Evolutionary conservation across 2,797 vertebrate genomes (phyloP).

Genomic region (Neosalanx taihuensis): DNA sequence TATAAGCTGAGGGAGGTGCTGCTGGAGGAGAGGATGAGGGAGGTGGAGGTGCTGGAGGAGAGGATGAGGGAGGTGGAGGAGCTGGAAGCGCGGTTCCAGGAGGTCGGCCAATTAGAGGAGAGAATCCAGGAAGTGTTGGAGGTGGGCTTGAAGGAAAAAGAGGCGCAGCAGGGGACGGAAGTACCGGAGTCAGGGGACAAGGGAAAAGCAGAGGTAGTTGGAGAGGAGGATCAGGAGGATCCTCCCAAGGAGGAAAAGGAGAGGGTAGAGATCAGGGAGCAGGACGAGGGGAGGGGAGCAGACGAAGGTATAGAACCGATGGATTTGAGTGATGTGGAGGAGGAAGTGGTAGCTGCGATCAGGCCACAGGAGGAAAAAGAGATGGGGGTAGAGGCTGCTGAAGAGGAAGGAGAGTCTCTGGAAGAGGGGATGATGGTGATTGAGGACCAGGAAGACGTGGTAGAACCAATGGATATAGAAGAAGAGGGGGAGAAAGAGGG

Average conservation of each 20-base stretch:
- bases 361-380: neutral
- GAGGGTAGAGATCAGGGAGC: neutral
- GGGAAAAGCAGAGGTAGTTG: too few relatives aligned
- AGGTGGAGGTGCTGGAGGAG: conserved; percentile 28
- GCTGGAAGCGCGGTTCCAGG: conserved; percentile 21
- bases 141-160: conserved; percentile 50
- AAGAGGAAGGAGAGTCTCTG: neutral
- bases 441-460: neutral
- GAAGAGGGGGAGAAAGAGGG: conserved; percentile 8
- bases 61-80: conserved; percentile 54
- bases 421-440: neutral
- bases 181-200: neutral
- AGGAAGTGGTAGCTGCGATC: neutral
- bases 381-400: too few relatives aligned
- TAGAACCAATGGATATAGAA: neutral
- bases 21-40: neutral
- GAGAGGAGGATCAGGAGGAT: too few relatives aligned
- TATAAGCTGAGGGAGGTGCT: conserved; percentile 58
- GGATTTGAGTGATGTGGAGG: neutral
- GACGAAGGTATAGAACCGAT: neutral
- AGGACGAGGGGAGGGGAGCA: neutral
- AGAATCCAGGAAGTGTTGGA: conserved; percentile 57
- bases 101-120: conserved; percentile 27
- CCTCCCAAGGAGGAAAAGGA: neutral
- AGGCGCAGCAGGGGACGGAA: conserved; percentile 4